These are phyloP conservation scores for Oryzias sinensis DNA, from an alignment of 2,797 vertebrate genomes.

Conservation along the genomic window DNA sequence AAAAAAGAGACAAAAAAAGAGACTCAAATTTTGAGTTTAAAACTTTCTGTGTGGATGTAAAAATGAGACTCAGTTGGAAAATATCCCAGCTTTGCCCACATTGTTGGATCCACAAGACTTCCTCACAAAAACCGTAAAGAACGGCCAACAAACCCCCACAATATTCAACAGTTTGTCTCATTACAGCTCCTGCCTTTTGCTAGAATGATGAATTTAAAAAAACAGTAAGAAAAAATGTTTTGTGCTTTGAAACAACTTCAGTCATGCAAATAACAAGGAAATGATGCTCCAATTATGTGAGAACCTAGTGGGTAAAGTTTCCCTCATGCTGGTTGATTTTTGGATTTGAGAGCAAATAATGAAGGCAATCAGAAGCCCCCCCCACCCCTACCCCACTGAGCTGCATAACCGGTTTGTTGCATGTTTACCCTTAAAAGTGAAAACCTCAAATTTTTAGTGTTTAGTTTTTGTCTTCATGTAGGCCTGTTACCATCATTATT, in stretches of 20 bases:
- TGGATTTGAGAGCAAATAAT: conserved; percentile 62
- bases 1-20: too few species aligned
- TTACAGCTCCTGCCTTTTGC: not conserved
- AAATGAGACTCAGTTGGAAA: not conserved
- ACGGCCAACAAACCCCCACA: too few species aligned
- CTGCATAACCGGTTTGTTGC: conserved; percentile 43
- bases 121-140: conserved; percentile 1
- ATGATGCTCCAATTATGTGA: conserved; percentile 54
- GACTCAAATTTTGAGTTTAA: too few species aligned
- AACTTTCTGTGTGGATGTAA: too few species aligned
- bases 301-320: conserved; percentile 38
- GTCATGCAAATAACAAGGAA: conserved; percentile 23
- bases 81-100: conserved; percentile 7
- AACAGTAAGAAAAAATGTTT: not conserved
- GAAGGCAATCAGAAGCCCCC: conserved; percentile 60
- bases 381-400: conserved; percentile 40
- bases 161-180: not conserved
- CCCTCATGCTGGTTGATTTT: conserved; percentile 68
- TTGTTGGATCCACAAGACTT: conserved; percentile 3
- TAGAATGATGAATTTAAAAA: not conserved
- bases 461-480: conserved; percentile 9
- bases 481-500: conserved; percentile 10
- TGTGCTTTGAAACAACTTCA: conserved; percentile 10
- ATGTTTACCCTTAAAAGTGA: conserved; percentile 54
- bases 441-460: conserved; percentile 33